Percentiles rank a stretch among this genome's conserved stretches.
Conservation (phyloP, 2,113 vertebrate genomes). For the Steatornis caripensis region DNA sequence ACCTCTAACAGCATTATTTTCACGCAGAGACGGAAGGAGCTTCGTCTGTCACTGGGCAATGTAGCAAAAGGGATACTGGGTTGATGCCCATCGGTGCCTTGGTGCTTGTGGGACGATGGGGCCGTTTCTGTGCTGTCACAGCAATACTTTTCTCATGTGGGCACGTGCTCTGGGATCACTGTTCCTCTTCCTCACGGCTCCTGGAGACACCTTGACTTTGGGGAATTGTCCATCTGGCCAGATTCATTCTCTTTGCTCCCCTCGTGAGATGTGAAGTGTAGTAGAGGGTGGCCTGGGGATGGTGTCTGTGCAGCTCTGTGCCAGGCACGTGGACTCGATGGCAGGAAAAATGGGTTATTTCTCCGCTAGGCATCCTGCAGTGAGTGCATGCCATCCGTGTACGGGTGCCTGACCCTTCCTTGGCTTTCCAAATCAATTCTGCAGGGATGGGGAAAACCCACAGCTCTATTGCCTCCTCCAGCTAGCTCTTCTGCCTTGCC, state of each 20-base stretch:
- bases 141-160: not conserved
- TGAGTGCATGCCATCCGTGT: not conserved
- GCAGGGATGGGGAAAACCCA: not conserved
- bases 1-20: not conserved
- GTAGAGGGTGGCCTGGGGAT: not conserved
- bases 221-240: rapidly evolving
- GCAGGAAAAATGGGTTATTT: not conserved
- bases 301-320: not conserved
- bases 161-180: not conserved
- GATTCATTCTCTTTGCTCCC: not conserved
- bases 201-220: not conserved
- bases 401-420: not conserved
- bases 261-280: rapidly evolving
- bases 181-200: not conserved
- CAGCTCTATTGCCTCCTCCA: not conserved
- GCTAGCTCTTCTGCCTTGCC: not conserved
- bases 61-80: rapidly evolving
- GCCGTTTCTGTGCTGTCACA: not conserved
- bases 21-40: not conserved
- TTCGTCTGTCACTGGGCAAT: not conserved
- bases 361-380: not conserved
- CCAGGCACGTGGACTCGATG: rapidly evolving
- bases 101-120: not conserved
- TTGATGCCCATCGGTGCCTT: rapidly evolving
- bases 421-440: not conserved